A percentile compares a stretch with the other conserved stretches of the same genome.
These are phyloP conservation scores for Rhopilema esculentum DNA, from an alignment of 30 jellyfish, hydroid and myxozoan genomes.

Conservation along the genomic window DNA sequence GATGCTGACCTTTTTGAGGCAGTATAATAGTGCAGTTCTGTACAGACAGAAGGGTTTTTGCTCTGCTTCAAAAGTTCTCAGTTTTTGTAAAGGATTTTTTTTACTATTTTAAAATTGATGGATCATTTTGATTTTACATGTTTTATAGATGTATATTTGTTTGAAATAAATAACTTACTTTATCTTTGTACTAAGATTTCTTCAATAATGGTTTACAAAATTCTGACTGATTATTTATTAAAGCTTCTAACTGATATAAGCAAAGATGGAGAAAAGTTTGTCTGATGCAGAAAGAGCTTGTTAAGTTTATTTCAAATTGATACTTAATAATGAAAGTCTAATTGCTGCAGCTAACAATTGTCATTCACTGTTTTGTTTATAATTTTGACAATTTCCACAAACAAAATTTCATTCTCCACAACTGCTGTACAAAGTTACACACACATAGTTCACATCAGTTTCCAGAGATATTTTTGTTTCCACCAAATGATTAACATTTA, in stretches of 20 bases:
- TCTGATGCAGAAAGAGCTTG: too few relatives aligned
- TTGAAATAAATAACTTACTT: not conserved
- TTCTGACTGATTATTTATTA: too few relatives aligned
- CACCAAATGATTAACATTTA: not conserved
- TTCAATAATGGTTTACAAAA: too few relatives aligned
- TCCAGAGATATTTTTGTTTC: not conserved
- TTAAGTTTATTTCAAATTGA: too few relatives aligned
- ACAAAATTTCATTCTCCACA: not conserved
- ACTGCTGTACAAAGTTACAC: not conserved
- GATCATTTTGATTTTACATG: not conserved
- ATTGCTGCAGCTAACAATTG: too few relatives aligned
- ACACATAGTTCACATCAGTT: not conserved
- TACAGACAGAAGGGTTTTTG: not conserved
- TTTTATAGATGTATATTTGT: not conserved
- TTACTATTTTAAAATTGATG: not conserved
- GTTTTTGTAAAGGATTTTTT: not conserved
- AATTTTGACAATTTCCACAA: too few relatives aligned
- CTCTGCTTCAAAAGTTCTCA: not conserved
- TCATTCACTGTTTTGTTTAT: too few relatives aligned
- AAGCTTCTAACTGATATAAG: too few relatives aligned
- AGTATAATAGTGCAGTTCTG: not conserved
- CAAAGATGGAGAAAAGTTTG: too few relatives aligned
- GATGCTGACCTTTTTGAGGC: conserved; percentile 28
- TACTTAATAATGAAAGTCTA: too few relatives aligned
- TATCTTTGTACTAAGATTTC: not conserved